phyloP scores from a whole-genome alignment of 1,140 invertebrate genomes.

The Hylyphantes graminicola region DNA sequence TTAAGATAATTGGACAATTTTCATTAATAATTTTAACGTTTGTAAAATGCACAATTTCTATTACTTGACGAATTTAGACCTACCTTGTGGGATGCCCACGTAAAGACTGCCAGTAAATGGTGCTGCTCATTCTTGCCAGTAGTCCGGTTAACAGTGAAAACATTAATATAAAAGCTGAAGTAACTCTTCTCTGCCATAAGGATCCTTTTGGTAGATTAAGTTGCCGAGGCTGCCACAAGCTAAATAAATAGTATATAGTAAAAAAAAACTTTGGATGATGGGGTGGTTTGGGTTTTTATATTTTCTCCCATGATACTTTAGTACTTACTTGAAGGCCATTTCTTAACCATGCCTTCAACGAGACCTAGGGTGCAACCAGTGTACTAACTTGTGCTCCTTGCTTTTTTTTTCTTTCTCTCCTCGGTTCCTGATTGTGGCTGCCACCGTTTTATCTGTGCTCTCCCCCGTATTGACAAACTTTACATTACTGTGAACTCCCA shows the following conservation, averaged over 20 bases:
- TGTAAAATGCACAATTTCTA: too few species aligned
- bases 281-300: background rate
- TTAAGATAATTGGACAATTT: too few species aligned
- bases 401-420: constrained; percentile 40
- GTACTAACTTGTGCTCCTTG: constrained; percentile 57
- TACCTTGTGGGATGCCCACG: too few species aligned
- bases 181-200: too few species aligned
- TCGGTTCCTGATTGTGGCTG: constrained; percentile 39
- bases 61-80: too few species aligned
- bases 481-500: background rate
- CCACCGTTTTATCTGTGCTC: constrained; percentile 30
- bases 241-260: background rate
- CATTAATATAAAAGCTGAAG: too few species aligned
- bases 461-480: constrained; percentile 15
- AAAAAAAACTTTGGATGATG: background rate
- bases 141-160: too few species aligned
- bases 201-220: background rate
- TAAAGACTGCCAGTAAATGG: too few species aligned
- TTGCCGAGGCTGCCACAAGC: too few species aligned
- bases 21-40: too few species aligned
- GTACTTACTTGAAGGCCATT: background rate
- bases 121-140: too few species aligned
- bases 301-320: constrained; percentile 3
- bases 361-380: background rate
- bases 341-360: too few species aligned